Percentiles rank a stretch among this genome's conserved stretches.
Evolutionary conservation across 2,797 vertebrate species (phyloP).

Genomic region (Antennarius maculatus): DNA sequence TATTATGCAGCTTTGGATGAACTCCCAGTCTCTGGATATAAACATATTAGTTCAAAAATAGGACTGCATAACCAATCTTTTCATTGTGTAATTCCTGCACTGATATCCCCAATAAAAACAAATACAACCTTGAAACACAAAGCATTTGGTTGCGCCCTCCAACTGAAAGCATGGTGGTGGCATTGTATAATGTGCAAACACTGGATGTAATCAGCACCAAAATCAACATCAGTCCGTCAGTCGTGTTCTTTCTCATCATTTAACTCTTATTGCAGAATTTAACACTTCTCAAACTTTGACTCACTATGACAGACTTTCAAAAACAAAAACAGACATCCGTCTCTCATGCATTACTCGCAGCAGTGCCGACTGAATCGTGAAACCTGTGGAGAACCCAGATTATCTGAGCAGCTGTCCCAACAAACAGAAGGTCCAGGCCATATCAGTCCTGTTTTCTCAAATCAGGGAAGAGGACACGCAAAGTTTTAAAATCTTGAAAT

Average conservation of each 20-base stretch:
- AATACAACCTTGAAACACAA: not conserved
- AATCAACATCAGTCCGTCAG: not conserved
- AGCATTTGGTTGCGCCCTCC: not conserved
- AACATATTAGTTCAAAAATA: not conserved
- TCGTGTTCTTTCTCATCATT: too few species aligned
- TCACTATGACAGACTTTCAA: not conserved
- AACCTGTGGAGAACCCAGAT: constrained; percentile 79
- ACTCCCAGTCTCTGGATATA: too few species aligned
- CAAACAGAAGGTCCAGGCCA: constrained; percentile 72
- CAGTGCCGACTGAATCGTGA: constrained; percentile 70
- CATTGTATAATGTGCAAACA: not conserved
- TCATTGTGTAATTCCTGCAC: not conserved
- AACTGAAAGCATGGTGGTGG: not conserved
- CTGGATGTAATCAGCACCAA: not conserved
- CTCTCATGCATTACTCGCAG: not conserved
- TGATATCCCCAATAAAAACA: not conserved
- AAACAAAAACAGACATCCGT: not conserved
- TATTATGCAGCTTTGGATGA: too few species aligned
- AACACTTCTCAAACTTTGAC: not conserved
- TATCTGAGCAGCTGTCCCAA: constrained; percentile 85
- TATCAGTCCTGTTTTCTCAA: constrained; percentile 73
- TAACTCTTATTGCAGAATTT: not conserved
- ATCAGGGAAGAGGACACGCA: not conserved
- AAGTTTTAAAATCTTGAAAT: constrained; percentile 47
- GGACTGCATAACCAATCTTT: not conserved